Percentiles rank a stretch among this genome's conserved stretches.
Conservation (phyloP, 2,888 invertebrate genomes). For the Augiades crinisus region DNA sequence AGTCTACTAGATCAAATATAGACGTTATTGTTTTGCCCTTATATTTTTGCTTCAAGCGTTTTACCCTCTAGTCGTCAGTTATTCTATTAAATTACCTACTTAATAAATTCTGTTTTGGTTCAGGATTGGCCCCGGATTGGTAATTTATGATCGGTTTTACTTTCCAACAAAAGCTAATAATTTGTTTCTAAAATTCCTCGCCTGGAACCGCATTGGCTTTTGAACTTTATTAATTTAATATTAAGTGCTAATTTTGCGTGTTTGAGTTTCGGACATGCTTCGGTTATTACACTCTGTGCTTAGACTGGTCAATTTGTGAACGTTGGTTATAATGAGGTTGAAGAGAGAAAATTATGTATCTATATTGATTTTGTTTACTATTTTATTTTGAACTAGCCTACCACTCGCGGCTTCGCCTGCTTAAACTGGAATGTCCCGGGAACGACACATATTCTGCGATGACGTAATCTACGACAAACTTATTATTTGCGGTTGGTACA, state of each 20-base stretch:
- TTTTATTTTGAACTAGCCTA: too few species aligned
- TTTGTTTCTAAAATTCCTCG: constrained; percentile 53
- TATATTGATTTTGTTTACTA: background rate
- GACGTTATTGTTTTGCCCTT: constrained; percentile 23
- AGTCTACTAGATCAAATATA: constrained; percentile 17
- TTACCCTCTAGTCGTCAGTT: constrained; percentile 33
- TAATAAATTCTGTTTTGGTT: constrained; percentile 59
- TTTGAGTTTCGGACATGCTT: constrained; percentile 38
- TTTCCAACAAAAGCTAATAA: constrained; percentile 59
- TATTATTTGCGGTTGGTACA: too few species aligned
- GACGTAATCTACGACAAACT: too few species aligned
- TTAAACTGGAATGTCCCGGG: too few species aligned
- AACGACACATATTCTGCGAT: too few species aligned
- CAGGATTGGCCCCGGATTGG: constrained; percentile 54
- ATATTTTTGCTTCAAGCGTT: constrained; percentile 30
- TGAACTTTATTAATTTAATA: constrained; percentile 53
- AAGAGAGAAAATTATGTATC: background rate
- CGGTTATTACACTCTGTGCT: constrained; percentile 28
- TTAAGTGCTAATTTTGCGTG: constrained; percentile 45
- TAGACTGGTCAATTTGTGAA: constrained; percentile 10
- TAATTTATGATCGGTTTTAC: constrained; percentile 68
- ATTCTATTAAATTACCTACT: constrained; percentile 56
- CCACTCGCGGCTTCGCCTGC: too few species aligned
- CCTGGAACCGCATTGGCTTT: constrained; percentile 43
- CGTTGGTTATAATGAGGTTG: background rate